phyloP scores from a whole-genome alignment of 2,888 invertebrate species.

The Trichopoda pennipes region DNA sequence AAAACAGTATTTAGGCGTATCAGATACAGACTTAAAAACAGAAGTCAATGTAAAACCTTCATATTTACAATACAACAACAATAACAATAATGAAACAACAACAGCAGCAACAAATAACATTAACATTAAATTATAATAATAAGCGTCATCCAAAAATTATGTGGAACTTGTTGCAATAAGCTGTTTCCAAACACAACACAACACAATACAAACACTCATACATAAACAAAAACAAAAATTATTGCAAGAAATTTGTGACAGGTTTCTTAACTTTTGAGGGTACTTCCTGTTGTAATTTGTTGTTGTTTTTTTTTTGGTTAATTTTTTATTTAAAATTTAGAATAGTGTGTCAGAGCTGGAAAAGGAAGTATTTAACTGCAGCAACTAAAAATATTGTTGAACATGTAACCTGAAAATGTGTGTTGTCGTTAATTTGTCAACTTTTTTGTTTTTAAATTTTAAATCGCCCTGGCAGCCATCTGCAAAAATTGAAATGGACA shows the following conservation, averaged over 20 bases:
- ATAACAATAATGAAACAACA: too few species aligned
- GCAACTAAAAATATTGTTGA: slow-evolving; percentile 12
- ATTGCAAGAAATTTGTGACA: slow-evolving; percentile 50
- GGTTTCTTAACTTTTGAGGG: slow-evolving; percentile 53
- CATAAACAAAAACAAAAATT: too few species aligned
- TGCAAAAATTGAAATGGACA: too few species aligned
- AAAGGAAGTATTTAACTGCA: slow-evolving; percentile 8
- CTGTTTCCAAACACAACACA: slow-evolving; percentile 12
- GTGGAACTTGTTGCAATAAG: slow-evolving; percentile 64
- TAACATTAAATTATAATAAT: slow-evolving; percentile 26
- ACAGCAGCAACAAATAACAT: not conserved
- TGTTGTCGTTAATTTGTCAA: too few species aligned
- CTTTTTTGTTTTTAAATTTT: too few species aligned
- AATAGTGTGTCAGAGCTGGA: slow-evolving; percentile 33
- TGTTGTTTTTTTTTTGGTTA: slow-evolving; percentile 14
- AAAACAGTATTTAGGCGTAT: slow-evolving; percentile 61
- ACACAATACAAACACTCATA: slow-evolving; percentile 19
- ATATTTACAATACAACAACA: slow-evolving; percentile 14
- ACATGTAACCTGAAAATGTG: slow-evolving; percentile 40
- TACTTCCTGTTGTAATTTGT: slow-evolving; percentile 56
- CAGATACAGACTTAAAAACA: slow-evolving; percentile 52
- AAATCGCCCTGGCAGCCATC: too few species aligned
- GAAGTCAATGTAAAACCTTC: slow-evolving; percentile 65
- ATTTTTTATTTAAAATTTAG: slow-evolving; percentile 30
- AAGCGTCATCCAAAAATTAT: slow-evolving; percentile 50